Evolutionary conservation across 2,113 vertebrate species (phyloP), one percentile per base, ranked within the genome.

Genomic region (Rhynchomys soricoides): DNA sequence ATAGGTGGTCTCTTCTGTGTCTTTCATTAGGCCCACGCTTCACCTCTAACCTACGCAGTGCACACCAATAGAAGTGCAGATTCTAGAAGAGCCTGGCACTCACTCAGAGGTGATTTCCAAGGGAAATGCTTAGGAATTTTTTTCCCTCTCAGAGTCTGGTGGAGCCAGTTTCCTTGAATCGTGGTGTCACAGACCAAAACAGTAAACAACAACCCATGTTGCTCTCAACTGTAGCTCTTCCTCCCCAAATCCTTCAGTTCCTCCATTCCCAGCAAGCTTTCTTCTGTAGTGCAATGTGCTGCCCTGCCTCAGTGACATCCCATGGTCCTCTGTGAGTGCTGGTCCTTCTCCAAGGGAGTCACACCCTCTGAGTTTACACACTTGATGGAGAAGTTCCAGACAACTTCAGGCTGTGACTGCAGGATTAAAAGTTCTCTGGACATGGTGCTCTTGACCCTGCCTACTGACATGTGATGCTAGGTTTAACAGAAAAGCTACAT

Each of bases 41-140:
- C 40, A 48, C 57, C 66, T 62, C 50, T 86, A 4, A 26, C 45
- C 22, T 64, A 6, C 21, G 59, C 26, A 45, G 11, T 0, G 40
- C 43, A 24, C 57, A 59, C n/a, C 77, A n/a, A 24, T 45, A 9
- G 64, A 22, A 55, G 31, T 21, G 19, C 24, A n/a, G 81, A 57
- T 88, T 90, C 90, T 89, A 21, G 81, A 92, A 70, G 9, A 92
- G 45, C n/a, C 81, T 95, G 93, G 91, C 86, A 6, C 48, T n/a
- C 55, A 31, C 37, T 89, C 55, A 22, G 6, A 1, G 95, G 95
- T 97, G 92, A 29, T 96, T 97, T 97, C 94, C 97, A 97, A 92
- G 78, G 95, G 95, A 97, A 97, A 89, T 57, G 40, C 29, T 62
- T 89, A 89, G 71, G 86, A 52, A 59, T 17, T 81, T 92, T 40